Conservation (phyloP, 1,140 invertebrate genomes). For the Drosophila arizonae region DNA sequence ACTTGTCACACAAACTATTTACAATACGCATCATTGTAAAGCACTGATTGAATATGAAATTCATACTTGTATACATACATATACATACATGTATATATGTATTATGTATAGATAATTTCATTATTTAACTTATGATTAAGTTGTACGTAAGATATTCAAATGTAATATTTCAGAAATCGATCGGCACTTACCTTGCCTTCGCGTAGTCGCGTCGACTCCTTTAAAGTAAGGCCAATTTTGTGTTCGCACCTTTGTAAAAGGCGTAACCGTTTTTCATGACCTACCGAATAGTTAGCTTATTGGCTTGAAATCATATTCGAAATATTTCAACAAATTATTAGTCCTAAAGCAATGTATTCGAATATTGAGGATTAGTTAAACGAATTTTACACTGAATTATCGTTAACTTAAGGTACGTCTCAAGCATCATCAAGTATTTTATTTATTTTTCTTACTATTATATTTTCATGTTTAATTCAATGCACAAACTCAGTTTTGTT, state of each 20-base stretch:
- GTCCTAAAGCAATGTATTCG: constrained; percentile 33
- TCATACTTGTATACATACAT: constrained; percentile 1
- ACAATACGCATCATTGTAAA: constrained; percentile 24
- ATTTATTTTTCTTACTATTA: constrained; percentile 16
- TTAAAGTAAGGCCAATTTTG: constrained; percentile 42
- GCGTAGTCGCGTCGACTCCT: constrained; percentile 10
- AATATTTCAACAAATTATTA: constrained; percentile 16
- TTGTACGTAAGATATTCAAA: constrained; percentile 10
- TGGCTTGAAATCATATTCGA: constrained; percentile 24
- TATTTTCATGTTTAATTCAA: not conserved
- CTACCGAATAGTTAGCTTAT: constrained; percentile 24
- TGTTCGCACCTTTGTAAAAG: constrained; percentile 56
- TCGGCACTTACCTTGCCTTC: constrained; percentile 30
- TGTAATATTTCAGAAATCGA: constrained; percentile 12
- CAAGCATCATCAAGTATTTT: constrained; percentile 4
- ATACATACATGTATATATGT: not conserved
- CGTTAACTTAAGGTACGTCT: constrained; percentile 5
- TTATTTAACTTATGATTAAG: constrained; percentile 10
- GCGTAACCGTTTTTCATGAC: constrained; percentile 30
- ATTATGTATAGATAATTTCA: not conserved
- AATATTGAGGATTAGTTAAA: constrained; percentile 31
- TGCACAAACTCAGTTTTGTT: not conserved
- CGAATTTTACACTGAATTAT: constrained; percentile 23
- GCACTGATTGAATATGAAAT: not conserved
- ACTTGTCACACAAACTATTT: constrained; percentile 13